These are phyloP conservation scores for Herpailurus yagouaroundi DNA, from an alignment of 2,113 vertebrate genomes.

Conservation along the genomic window DNA sequence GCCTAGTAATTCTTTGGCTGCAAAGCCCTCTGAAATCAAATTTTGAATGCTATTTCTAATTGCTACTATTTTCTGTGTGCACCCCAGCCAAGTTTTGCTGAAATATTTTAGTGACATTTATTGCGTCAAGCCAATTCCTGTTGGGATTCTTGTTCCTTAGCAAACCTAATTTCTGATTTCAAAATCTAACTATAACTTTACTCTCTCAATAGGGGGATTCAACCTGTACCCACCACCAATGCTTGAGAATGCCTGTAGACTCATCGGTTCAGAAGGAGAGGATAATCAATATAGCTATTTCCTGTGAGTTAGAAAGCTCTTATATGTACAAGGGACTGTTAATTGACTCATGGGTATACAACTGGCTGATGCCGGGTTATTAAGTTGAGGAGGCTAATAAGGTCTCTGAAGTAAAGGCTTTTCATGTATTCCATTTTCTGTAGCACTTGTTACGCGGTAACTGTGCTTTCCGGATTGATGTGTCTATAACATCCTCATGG, in stretches of 20 bases:
- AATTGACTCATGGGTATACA: background rate
- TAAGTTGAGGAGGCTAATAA: background rate
- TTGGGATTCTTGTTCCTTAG: background rate
- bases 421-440: background rate
- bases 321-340: background rate
- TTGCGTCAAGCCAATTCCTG: background rate
- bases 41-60: background rate
- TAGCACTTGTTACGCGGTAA: background rate
- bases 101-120: slow-evolving; percentile 34
- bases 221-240: slow-evolving; percentile 67
- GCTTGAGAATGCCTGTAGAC: slow-evolving; percentile 36
- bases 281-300: fast-evolving
- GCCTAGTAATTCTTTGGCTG: background rate
- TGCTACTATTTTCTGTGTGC: background rate
- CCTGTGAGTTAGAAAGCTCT: slow-evolving; percentile 55
- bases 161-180: slow-evolving; percentile 22
- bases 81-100: background rate
- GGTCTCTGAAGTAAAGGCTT: background rate
- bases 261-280: background rate
- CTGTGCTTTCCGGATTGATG: background rate
- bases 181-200: slow-evolving; percentile 2
- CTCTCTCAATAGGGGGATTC: slow-evolving; percentile 68
- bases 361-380: background rate
- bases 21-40: background rate
- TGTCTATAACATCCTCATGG: background rate